Base-by-base conservation (phyloP, 2,797 vertebrate genomes). In the Pempheris klunzingeri region DNA sequence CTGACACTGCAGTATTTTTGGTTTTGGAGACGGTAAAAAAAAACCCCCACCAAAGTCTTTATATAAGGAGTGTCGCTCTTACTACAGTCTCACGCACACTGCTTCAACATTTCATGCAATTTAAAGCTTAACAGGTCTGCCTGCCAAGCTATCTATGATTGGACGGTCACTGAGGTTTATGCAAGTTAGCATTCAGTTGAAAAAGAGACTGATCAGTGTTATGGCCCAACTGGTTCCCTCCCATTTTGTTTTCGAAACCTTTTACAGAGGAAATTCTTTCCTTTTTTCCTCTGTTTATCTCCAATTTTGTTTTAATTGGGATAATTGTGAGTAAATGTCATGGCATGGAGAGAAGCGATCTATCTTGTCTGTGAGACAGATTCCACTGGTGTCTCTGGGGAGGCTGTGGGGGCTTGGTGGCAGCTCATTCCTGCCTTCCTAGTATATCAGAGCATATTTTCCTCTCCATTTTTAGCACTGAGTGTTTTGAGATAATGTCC, bases 271-370 rank as follows among this genome's bases (percentile, higher is more conserved):
- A 85, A 71, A 76, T 85, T 71, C 72, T 54, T 84, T 15, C 5
- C 11, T 7, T 34, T 83, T 62, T 77, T 20, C 32, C 24, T 17
- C 14, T 41, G 17, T 79, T 84, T 80, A 79, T 86, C 78, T 75
- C 74, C 71, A 62, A 18, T 85, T 82, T 28, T 54, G 24, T 68
- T 77, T 74, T 87, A 92, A 88, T 88, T 76, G 74, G 52, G 78
- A 82, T 90, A 88, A 91, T 90, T 87, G 82, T 54, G 63, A 28
- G 59, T 64, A 50, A 83, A 87, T 72, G 68, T 71, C 57, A 34
- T 0, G 24, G 49, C 57, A 58, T 14, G 18, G 38, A 39, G 58
- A 49, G 32, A 55, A 41, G 44, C 18, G 0, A 55, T 84, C 59
- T 61, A 26, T 87, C 79, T 81, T 47, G 74, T 85, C 75, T 14